Evolutionary conservation across 2,113 vertebrate genomes (phyloP).

Genomic region (Megatriorchis doriae): DNA sequence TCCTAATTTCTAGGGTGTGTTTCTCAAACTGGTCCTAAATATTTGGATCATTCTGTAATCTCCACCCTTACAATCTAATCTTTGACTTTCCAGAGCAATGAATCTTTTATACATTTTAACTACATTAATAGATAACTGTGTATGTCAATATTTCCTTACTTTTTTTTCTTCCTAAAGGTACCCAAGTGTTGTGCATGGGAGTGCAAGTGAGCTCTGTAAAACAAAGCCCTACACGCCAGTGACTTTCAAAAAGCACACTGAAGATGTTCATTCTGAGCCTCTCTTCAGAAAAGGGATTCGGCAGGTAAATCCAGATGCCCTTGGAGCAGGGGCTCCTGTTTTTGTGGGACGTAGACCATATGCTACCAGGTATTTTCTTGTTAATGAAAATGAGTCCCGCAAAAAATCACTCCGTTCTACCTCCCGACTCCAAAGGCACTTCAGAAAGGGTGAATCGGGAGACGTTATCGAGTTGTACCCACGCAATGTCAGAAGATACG

Average conservation of each 20-base stretch:
- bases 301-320: slow-evolving; percentile 58
- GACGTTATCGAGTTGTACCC: slow-evolving; percentile 81
- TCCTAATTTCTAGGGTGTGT: neutral
- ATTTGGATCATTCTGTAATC: neutral
- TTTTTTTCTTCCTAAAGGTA: slow-evolving; percentile 62
- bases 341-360: slow-evolving; percentile 68
- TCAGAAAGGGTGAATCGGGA: slow-evolving; percentile 70
- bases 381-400: slow-evolving; percentile 80
- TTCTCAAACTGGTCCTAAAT: neutral
- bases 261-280: slow-evolving; percentile 79
- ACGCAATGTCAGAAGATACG: slow-evolving; percentile 69
- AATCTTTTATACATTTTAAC: neutral
- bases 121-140: neutral
- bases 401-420: slow-evolving; percentile 73
- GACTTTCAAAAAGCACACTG: slow-evolving; percentile 44
- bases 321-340: slow-evolving; percentile 42
- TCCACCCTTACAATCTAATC: neutral
- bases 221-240: slow-evolving; percentile 67
- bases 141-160: neutral
- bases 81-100: neutral
- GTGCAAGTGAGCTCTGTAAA: slow-evolving; percentile 68
- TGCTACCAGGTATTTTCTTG: slow-evolving; percentile 78
- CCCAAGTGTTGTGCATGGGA: slow-evolving; percentile 51
- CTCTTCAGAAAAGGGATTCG: slow-evolving; percentile 78
- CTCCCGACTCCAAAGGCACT: slow-evolving; percentile 78